A percentile compares a stretch with the other conserved stretches of the same genome.
Evolutionary conservation across 2,888 invertebrate genomes (phyloP).

Genomic region (Orthosia cruda): DNA sequence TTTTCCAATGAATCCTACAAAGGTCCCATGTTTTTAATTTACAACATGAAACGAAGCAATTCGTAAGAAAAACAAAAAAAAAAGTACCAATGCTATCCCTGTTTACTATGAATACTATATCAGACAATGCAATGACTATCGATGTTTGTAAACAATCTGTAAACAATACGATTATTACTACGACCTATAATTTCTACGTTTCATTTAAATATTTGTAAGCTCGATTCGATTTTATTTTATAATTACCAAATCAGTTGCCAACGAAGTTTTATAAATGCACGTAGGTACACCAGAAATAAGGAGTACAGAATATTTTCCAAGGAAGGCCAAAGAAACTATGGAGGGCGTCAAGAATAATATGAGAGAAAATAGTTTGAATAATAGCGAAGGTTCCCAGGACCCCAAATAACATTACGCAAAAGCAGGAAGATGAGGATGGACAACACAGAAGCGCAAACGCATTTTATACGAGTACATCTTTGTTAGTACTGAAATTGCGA

Average conservation of each 20-base stretch:
- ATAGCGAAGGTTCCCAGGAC: no score
- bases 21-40: neutral
- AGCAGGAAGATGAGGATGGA: no score
- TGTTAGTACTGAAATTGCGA: neutral
- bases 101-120: neutral
- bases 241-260: neutral
- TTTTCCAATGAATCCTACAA: neutral
- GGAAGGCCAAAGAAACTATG: no score
- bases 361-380: no score
- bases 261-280: neutral
- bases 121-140: constrained; percentile 29
- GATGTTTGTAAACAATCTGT: constrained; percentile 42
- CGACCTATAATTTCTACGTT: neutral
- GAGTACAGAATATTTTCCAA: no score
- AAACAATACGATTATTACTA: constrained; percentile 28
- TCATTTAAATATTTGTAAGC: neutral
- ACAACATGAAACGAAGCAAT: constrained; percentile 4
- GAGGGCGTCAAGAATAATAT: no score
- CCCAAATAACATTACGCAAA: no score
- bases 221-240: neutral
- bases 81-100: neutral
- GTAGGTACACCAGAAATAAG: neutral
- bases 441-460: no score
- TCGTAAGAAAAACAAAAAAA: neutral
- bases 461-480: neutral